Evolutionary conservation across 2,797 vertebrate species (phyloP), one percentile per base, ranked within the genome.

Genomic region (Anguilla marmorata): DNA sequence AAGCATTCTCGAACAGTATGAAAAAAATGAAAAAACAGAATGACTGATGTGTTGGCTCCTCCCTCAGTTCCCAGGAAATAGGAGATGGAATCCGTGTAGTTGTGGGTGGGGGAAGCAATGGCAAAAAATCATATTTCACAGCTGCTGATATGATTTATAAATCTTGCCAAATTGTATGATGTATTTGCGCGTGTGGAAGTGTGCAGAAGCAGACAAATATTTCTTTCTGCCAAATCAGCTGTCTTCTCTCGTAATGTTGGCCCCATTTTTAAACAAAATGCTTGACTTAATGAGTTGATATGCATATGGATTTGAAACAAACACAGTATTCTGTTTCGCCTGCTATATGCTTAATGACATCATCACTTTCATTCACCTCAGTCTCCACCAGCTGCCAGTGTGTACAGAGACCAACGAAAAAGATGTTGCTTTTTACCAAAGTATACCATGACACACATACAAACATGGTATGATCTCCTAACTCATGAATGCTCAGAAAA

Each of bases 71-170:
- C 27, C 11, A 37, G 74, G 30, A 41, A 14, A 4, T 30, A 37
- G 33, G 33, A 19, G 74, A 9, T 72, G 30, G 54, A 56, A 30
- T 24, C 54, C 3, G 50, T 41, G 41, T n/a, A 50, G 3, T 54
- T 3, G n/a, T 52, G 54, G 9, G 24, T n/a, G n/a, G 8, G 27
- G 69, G 69, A 3, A 6, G n/a, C 16, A 19, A 63, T 24, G 30
- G 60, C 14, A 58, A 85, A 37, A 37, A 86, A 66, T 41, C 19
- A 66, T 27, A 66, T 41, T 14, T 27, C 52, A 76, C 88, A 89
- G 50, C 80, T 84, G 86, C 56, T 74, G 7, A 52, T 60, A 54
- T 76, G 86, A 84, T 89, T 85, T 84, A 72, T 87, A 41, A 21
- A 56, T 87, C 19, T 30, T 85, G 48, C 50, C 85, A 89, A 37